These are phyloP conservation scores for Hoplodrina blanda DNA, from an alignment of 2,888 invertebrate genomes.

Conservation along the genomic window DNA sequence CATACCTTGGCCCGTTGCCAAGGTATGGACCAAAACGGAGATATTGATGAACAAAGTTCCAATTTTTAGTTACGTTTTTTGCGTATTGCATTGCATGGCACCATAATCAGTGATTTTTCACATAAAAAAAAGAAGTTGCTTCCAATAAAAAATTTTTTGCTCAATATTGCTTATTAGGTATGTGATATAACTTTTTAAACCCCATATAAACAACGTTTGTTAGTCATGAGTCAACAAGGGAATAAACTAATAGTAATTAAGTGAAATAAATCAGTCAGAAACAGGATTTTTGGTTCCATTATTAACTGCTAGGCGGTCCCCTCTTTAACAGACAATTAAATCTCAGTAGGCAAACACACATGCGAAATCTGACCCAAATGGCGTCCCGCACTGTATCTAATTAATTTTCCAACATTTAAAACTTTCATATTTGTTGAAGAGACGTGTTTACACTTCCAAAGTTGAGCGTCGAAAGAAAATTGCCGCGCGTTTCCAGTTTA, in stretches of 20 bases:
- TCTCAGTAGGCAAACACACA: slow-evolving; percentile 51
- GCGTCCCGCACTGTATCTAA: slow-evolving; percentile 47
- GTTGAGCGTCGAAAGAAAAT: slow-evolving; percentile 63
- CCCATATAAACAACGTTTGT: background rate
- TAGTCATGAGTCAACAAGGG: background rate
- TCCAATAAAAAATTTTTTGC: too few relatives aligned
- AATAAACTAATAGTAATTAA: background rate
- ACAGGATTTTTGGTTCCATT: slow-evolving; percentile 5
- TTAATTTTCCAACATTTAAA: slow-evolving; percentile 66
- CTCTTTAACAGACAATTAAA: slow-evolving; percentile 48
- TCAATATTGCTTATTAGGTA: too few relatives aligned
- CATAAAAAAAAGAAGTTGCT: too few relatives aligned
- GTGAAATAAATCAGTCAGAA: background rate
- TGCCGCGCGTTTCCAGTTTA: slow-evolving; percentile 61
- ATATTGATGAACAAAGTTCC: too few relatives aligned
- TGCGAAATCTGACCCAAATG: slow-evolving; percentile 50
- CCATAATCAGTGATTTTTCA: too few relatives aligned
- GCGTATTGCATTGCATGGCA: too few relatives aligned
- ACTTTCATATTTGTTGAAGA: slow-evolving; percentile 64
- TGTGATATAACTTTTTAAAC: background rate
- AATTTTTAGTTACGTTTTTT: too few relatives aligned
- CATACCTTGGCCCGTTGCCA: too few relatives aligned
- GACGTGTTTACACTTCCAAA: slow-evolving; percentile 65
- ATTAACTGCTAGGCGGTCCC: slow-evolving; percentile 26
- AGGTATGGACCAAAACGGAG: too few relatives aligned